Conservation (phyloP, 2,113 vertebrate species). For the Trematocara nigrifrons region DNA sequence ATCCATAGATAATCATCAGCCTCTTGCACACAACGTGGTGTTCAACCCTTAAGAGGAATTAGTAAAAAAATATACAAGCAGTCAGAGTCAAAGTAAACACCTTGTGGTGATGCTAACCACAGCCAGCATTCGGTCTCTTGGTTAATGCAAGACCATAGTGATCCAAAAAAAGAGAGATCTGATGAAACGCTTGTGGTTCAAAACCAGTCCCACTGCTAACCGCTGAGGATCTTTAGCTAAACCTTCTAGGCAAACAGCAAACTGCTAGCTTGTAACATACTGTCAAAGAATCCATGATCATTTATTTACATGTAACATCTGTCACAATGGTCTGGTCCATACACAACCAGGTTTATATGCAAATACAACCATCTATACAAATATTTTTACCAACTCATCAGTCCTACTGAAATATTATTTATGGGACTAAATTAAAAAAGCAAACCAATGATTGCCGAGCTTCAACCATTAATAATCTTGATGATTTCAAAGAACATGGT, state of each 20-base stretch:
- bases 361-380: background rate
- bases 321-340: background rate
- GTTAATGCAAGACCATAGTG: background rate
- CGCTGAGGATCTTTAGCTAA: background rate
- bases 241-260: background rate
- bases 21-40: background rate
- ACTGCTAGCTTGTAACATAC: background rate
- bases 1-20: background rate
- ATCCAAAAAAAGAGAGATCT: background rate
- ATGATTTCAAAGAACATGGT: background rate
- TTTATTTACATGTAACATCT: background rate
- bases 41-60: background rate
- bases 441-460: background rate
- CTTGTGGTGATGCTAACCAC: slow-evolving; percentile 19
- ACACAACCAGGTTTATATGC: background rate
- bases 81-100: slow-evolving; percentile 4
- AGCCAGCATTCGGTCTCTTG: background rate
- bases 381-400: background rate
- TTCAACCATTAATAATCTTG: background rate
- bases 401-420: background rate
- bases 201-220: background rate
- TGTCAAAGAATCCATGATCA: background rate
- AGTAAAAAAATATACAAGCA: background rate
- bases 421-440: background rate
- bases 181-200: background rate